Evolutionary conservation across 2,888 invertebrate species (phyloP).

Genomic region (Eremobia ochroleuca): DNA sequence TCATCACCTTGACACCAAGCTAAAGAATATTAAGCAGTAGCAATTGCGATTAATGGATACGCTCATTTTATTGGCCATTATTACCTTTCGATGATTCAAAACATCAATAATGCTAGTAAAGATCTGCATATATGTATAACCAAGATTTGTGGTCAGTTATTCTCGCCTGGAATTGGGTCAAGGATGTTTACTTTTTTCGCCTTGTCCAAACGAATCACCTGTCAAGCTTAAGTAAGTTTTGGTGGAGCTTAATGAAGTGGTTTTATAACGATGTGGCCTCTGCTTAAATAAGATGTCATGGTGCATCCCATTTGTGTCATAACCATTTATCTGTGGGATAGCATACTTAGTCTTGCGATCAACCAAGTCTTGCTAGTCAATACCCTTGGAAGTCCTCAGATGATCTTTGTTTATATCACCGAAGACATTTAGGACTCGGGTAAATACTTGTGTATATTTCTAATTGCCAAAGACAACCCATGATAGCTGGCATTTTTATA

Average conservation of each 20-base stretch:
- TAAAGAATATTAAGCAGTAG: slow-evolving; percentile 50
- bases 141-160: slow-evolving; percentile 14
- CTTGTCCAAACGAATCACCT: slow-evolving; percentile 19
- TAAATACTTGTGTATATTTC: background rate
- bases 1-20: slow-evolving; percentile 60
- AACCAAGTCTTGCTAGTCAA: background rate
- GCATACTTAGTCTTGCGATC: background rate
- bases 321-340: background rate
- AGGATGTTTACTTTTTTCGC: slow-evolving; percentile 33
- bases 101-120: slow-evolving; percentile 8
- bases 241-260: slow-evolving; percentile 32
- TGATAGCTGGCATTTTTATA: slow-evolving; percentile 14
- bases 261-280: slow-evolving; percentile 14
- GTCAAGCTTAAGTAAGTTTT: slow-evolving; percentile 31
- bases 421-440: background rate
- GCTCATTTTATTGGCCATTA: slow-evolving; percentile 41
- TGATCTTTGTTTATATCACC: background rate
- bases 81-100: slow-evolving; percentile 19
- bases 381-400: background rate
- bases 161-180: slow-evolving; percentile 37
- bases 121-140: slow-evolving; percentile 8
- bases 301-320: slow-evolving; percentile 10
- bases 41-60: slow-evolving; percentile 41
- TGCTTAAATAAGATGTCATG: slow-evolving; percentile 10
- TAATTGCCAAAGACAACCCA: slow-evolving; percentile 11